Evolutionary conservation across 2,113 vertebrate species (phyloP).

Genomic region (Mus musculus): GRCm39 chr13:10498001-10498500

Average conservation of each 20-base stretch:
- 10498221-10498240: too few relatives aligned
- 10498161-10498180: neutral
- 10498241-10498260: neutral
- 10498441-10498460: neutral
- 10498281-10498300: neutral
- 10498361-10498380: neutral
- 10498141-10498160: too few relatives aligned
- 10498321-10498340: neutral
- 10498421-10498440: neutral
- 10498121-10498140: rapidly evolving
- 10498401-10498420: neutral
- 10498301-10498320: neutral
- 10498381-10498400: neutral
- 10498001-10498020: too few relatives aligned
- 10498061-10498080: neutral
- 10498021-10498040: neutral
- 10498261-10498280: neutral
- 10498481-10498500: neutral
- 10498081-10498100: neutral
- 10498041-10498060: too few relatives aligned
- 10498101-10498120: neutral
- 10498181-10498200: neutral
- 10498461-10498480: neutral
- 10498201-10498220: neutral
- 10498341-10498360: neutral